These are phyloP conservation scores for Calephelis nemesis DNA, from an alignment of 1,140 invertebrate species.

Conservation along the genomic window DNA sequence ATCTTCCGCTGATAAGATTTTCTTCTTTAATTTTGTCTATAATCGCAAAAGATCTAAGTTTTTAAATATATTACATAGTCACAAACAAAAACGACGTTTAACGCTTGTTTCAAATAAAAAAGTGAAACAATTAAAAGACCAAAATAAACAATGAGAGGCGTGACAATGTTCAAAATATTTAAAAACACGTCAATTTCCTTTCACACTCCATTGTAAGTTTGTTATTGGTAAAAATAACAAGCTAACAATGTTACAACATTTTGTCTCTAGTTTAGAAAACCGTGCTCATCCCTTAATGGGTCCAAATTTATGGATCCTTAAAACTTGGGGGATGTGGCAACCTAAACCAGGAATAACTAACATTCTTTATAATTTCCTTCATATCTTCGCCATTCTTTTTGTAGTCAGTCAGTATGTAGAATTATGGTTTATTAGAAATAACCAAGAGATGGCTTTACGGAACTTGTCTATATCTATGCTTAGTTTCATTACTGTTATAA, in stretches of 20 bases:
- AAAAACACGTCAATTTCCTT: background rate
- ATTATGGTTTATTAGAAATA: constrained; percentile 50
- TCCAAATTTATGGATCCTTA: constrained; percentile 51
- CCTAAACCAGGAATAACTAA: constrained; percentile 30
- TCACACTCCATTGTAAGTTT: background rate
- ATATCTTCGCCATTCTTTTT: constrained; percentile 49
- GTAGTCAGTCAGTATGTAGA: constrained; percentile 60
- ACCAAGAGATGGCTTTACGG: constrained; percentile 48
- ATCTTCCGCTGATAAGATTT: no score
- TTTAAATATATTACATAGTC: no score
- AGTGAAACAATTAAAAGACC: no score
- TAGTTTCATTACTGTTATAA: constrained; percentile 56
- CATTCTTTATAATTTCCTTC: constrained; percentile 43
- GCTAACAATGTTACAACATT: background rate
- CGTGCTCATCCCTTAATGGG: constrained; percentile 47
- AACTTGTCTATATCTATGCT: constrained; percentile 63
- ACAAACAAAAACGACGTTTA: no score
- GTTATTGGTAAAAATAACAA: background rate
- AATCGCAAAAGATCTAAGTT: constrained; percentile 38
- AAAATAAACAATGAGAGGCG: no score
- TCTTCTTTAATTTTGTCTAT: background rate
- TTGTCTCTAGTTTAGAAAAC: constrained; percentile 35
- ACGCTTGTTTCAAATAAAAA: no score
- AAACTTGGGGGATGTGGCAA: constrained; percentile 43
- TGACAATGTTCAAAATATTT: background rate